Percentiles rank a stretch among this genome's conserved stretches.
Conservation (phyloP, 2,888 invertebrate species). For the Spialia ferax region DNA sequence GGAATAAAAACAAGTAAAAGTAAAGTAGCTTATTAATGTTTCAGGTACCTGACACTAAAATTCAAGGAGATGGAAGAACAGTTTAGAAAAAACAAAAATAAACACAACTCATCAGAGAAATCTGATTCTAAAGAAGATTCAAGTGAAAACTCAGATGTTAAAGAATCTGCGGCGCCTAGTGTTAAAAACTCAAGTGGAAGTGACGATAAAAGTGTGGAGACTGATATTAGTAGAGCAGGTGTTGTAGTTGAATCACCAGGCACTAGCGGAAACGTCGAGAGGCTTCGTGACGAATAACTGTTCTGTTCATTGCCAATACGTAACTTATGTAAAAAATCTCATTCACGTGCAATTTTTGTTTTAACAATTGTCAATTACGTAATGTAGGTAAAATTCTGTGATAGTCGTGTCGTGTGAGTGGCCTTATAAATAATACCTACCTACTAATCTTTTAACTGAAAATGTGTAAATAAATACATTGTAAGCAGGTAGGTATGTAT, state of each 20-base stretch:
- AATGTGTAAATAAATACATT: background rate
- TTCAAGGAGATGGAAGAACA: slow-evolving; percentile 96
- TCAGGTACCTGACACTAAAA: slow-evolving; percentile 92
- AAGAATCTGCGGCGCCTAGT: slow-evolving; percentile 43
- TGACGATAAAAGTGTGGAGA: slow-evolving; percentile 48
- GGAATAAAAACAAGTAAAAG: no score
- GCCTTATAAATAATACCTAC: background rate
- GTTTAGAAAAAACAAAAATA: slow-evolving; percentile 89
- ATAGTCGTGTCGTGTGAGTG: slow-evolving; percentile 19
- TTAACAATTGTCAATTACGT: background rate
- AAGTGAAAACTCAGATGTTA: slow-evolving; percentile 41
- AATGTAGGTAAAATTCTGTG: slow-evolving; percentile 24
- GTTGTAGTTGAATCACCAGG: slow-evolving; percentile 74
- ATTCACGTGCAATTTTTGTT: slow-evolving; percentile 30
- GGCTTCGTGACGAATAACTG: slow-evolving; percentile 60
- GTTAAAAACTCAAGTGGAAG: slow-evolving; percentile 2
- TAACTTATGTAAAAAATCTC: background rate
- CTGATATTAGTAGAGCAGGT: slow-evolving; percentile 64
- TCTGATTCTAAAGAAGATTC: slow-evolving; percentile 56
- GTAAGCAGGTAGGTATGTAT: no score
- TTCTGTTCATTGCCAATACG: background rate
- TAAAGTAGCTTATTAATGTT: slow-evolving; percentile 47
- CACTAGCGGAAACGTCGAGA: slow-evolving; percentile 74
- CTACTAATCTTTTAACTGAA: background rate
- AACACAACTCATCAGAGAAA: slow-evolving; percentile 60